Conservation (phyloP, 2,888 invertebrate genomes). For the Dilophus febrilis region DNA sequence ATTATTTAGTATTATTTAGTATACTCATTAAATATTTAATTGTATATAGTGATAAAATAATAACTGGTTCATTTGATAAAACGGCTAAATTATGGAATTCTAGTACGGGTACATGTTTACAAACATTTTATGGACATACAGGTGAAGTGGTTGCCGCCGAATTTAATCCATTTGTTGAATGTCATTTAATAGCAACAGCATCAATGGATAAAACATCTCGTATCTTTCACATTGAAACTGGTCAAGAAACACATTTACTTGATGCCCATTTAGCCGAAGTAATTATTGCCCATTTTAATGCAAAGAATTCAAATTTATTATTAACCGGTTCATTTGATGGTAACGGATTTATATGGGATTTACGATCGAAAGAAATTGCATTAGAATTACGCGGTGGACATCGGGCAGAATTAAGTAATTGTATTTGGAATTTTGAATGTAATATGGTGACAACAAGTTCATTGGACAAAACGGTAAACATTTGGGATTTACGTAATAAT, state of each 20-base stretch:
- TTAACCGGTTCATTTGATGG: slow-evolving; percentile 69
- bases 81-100: slow-evolving; percentile 60
- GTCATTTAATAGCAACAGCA: slow-evolving; percentile 45
- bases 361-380: slow-evolving; percentile 38
- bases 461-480: slow-evolving; percentile 47
- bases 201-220: slow-evolving; percentile 62
- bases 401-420: slow-evolving; percentile 48
- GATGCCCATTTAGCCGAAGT: slow-evolving; percentile 60
- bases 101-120: slow-evolving; percentile 43
- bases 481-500: slow-evolving; percentile 48
- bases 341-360: slow-evolving; percentile 60
- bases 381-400: slow-evolving; percentile 44
- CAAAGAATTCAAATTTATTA: slow-evolving; percentile 46
- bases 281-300: slow-evolving; percentile 52
- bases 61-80: slow-evolving; percentile 70
- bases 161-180: slow-evolving; percentile 45
- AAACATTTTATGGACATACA: slow-evolving; percentile 54
- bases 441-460: slow-evolving; percentile 50
- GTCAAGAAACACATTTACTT: slow-evolving; percentile 41
- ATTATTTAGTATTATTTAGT: slow-evolving; percentile 1
- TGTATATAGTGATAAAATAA: slow-evolving; percentile 41
- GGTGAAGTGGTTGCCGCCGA: slow-evolving; percentile 56
- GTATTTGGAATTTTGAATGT: slow-evolving; percentile 50
- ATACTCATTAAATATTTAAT: neutral
- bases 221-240: slow-evolving; percentile 49